phyloP scores from a whole-genome alignment of 2,113 vertebrate genomes.

The Spermophilus dauricus region DNA sequence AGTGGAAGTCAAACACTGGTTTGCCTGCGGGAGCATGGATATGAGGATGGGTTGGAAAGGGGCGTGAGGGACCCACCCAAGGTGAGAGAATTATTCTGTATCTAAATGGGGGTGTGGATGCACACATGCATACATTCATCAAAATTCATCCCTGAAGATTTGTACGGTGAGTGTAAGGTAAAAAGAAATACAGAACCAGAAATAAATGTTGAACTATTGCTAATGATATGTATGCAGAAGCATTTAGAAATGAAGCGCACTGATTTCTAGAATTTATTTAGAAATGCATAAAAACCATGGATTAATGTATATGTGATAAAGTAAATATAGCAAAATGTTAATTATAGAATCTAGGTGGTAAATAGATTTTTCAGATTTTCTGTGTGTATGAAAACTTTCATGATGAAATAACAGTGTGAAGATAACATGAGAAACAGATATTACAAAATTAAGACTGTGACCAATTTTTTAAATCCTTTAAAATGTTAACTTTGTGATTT shows the following conservation, averaged over 20 bases:
- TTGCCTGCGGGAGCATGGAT: background rate
- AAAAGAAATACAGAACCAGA: background rate
- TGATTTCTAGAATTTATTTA: conserved; percentile 64
- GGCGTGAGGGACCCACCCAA: no score
- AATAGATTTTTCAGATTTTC: conserved; percentile 48
- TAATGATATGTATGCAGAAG: background rate
- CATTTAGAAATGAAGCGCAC: background rate
- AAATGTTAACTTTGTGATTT: conserved; percentile 21
- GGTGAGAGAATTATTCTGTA: background rate
- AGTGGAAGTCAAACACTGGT: no score
- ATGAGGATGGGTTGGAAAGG: background rate
- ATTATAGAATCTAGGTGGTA: conserved; percentile 44
- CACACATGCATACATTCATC: background rate
- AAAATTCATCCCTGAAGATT: conserved; percentile 33
- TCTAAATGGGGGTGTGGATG: background rate
- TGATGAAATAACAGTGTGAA: conserved; percentile 1
- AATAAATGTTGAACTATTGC: conserved; percentile 56
- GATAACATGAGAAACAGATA: background rate
- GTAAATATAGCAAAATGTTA: conserved; percentile 61
- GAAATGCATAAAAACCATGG: conserved; percentile 23
- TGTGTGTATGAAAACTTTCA: background rate
- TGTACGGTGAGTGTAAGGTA: conserved; percentile 14
- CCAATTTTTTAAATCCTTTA: background rate
- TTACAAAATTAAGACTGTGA: background rate
- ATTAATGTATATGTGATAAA: conserved; percentile 42